Evolutionary conservation across 2,113 vertebrate genomes (phyloP).

Genomic region (cattle (Bos taurus)): DNA sequence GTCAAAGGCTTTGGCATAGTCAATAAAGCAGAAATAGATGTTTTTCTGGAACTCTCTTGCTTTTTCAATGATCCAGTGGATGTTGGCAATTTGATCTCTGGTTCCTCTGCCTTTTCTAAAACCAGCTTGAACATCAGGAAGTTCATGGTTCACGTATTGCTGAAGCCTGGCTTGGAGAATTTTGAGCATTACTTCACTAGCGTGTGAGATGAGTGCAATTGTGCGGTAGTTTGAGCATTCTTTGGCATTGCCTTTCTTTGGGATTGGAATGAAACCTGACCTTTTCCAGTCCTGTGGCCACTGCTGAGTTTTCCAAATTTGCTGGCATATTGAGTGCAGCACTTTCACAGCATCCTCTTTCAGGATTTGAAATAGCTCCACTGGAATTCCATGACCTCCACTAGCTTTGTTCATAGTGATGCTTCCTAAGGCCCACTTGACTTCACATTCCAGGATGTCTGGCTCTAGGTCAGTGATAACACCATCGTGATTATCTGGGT

Average conservation of each 20-base stretch:
- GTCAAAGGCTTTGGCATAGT: not conserved
- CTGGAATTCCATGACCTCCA: too few relatives aligned
- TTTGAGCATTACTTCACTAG: not conserved
- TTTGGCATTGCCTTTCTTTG: too few relatives aligned
- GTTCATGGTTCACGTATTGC: rapidly evolving
- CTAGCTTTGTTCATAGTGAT: not conserved
- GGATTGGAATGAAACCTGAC: not conserved
- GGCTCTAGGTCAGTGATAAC: not conserved
- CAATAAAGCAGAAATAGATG: not conserved
- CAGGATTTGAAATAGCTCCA: too few relatives aligned
- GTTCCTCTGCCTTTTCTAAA: not conserved
- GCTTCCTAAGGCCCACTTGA: not conserved
- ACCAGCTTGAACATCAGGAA: not conserved
- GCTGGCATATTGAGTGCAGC: not conserved
- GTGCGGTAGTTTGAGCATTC: too few relatives aligned
- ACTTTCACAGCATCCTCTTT: not conserved
- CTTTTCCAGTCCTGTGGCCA: not conserved
- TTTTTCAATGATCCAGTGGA: not conserved
- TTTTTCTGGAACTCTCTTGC: not conserved
- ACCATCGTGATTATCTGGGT: not conserved
- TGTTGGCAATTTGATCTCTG: not conserved
- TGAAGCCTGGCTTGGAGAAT: not conserved
- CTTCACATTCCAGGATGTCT: not conserved
- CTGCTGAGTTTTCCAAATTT: not conserved
- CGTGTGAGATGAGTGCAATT: not conserved